Conservation (phyloP, 1,140 invertebrate species). For the Drosophila lacteicornis region DNA sequence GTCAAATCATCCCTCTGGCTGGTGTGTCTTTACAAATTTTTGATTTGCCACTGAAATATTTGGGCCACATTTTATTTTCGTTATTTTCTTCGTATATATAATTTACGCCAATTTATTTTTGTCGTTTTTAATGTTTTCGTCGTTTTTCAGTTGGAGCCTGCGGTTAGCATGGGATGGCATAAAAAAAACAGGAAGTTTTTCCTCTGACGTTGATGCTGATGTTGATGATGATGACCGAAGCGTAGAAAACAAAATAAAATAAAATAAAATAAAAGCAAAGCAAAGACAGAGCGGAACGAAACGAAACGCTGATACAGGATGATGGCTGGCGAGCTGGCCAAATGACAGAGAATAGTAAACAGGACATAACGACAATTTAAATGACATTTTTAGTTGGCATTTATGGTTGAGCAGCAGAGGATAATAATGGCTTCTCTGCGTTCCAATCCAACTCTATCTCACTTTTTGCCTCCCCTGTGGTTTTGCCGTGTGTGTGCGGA, state of each 20-base stretch:
- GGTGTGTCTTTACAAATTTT: conserved; percentile 52
- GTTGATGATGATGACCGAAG: conserved; percentile 34
- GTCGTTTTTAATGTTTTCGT: conserved; percentile 56
- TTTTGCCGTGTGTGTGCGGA: conserved; percentile 1
- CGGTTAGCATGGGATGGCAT: conserved; percentile 16
- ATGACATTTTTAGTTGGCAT: conserved; percentile 79
- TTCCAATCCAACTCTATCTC: conserved; percentile 30
- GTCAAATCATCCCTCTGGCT: conserved; percentile 54
- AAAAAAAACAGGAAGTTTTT: conserved; percentile 45
- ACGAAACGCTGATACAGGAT: conserved; percentile 16
- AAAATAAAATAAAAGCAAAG: neutral
- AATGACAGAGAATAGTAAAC: conserved; percentile 66
- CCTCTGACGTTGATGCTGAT: conserved; percentile 34
- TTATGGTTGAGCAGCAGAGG: conserved; percentile 49
- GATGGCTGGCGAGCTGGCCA: conserved; percentile 23
- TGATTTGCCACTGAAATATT: conserved; percentile 62
- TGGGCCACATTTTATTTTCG: conserved; percentile 47
- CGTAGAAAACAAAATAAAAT: conserved; percentile 6
- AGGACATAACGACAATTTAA: conserved; percentile 78
- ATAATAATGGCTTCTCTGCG: conserved; percentile 32
- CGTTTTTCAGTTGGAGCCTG: conserved; percentile 28
- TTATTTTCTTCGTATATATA: conserved; percentile 38
- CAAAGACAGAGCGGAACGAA: conserved; percentile 6
- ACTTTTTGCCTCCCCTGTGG: conserved; percentile 15
- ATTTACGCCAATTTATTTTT: conserved; percentile 76